Evolutionary conservation across 1,140 invertebrate genomes (phyloP).

Genomic region (Halotydeus destructor): DNA sequence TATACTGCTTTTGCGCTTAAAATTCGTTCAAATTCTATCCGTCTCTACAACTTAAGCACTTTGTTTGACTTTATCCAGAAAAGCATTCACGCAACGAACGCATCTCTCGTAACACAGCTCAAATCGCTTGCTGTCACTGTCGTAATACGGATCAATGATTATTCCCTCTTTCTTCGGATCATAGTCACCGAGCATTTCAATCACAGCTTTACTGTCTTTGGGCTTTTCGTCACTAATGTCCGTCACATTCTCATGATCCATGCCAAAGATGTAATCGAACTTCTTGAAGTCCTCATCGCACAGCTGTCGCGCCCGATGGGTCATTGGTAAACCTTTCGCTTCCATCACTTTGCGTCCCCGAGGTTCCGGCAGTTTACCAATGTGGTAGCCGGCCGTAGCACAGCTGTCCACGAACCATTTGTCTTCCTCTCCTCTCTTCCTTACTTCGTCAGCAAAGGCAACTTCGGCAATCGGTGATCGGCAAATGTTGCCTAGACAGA

Average conservation of each 20-base stretch:
- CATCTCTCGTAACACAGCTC: conserved; percentile 25
- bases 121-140: conserved; percentile 24
- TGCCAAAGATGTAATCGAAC: conserved; percentile 72
- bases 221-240: conserved; percentile 39
- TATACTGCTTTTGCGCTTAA: no score
- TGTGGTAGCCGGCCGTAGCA: conserved; percentile 59
- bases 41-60: no score
- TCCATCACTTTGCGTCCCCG: conserved; percentile 46
- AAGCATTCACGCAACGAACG: conserved; percentile 20
- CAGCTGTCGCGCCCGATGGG: conserved; percentile 51
- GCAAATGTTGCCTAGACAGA: conserved; percentile 47
- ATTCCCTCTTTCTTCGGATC: conserved; percentile 51
- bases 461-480: conserved; percentile 85
- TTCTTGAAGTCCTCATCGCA: conserved; percentile 42
- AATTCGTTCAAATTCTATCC: no score
- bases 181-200: conserved; percentile 54
- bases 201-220: conserved; percentile 36
- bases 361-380: conserved; percentile 52
- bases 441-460: conserved; percentile 50
- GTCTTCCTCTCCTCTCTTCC: conserved; percentile 25
- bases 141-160: conserved; percentile 75
- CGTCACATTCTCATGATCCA: conserved; percentile 60
- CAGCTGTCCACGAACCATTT: conserved; percentile 71
- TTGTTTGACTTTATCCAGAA: conserved; percentile 20
- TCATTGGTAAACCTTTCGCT: conserved; percentile 43